Percentiles rank a stretch among this genome's conserved stretches.
These are phyloP conservation scores for Dicerorhinus sumatrensis DNA, from an alignment of 2,113 vertebrate genomes.

Conservation along the genomic window DNA sequence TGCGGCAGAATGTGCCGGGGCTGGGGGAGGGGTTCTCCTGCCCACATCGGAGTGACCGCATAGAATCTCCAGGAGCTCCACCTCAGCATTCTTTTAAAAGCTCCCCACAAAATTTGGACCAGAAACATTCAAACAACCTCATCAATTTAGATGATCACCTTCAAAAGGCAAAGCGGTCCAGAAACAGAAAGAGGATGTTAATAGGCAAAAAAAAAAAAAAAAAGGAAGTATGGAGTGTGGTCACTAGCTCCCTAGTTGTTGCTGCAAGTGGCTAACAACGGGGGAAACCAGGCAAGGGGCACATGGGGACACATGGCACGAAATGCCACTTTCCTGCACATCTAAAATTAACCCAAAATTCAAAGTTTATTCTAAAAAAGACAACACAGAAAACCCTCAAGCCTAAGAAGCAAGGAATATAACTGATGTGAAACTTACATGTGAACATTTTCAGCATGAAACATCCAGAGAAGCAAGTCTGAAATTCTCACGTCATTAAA, in stretches of 20 bases:
- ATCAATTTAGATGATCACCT: not conserved
- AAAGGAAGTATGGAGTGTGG: not conserved
- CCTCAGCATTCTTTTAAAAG: constrained; percentile 66
- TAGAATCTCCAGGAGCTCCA: constrained; percentile 52
- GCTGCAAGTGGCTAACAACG: not conserved
- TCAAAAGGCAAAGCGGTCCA: not conserved
- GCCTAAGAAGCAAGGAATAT: not conserved
- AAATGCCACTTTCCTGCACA: not conserved
- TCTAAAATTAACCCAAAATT: not conserved
- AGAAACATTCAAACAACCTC: not conserved
- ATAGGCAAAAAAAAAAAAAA: not conserved
- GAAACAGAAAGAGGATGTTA: not conserved
- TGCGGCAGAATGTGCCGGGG: not conserved
- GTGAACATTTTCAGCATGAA: not conserved
- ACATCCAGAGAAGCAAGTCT: not conserved
- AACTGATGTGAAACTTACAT: not conserved
- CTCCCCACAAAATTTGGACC: not conserved
- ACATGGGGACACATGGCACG: not conserved
- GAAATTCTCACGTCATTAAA: not conserved
- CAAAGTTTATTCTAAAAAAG: not conserved
- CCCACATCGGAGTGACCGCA: constrained; percentile 62
- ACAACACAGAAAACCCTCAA: not conserved
- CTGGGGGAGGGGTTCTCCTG: not conserved
- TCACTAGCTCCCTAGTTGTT: not conserved
- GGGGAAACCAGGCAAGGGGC: accelerated